Evolutionary conservation across 2,797 vertebrate genomes (phyloP).

Genomic region (Orientallactaga sibirica): DNA sequence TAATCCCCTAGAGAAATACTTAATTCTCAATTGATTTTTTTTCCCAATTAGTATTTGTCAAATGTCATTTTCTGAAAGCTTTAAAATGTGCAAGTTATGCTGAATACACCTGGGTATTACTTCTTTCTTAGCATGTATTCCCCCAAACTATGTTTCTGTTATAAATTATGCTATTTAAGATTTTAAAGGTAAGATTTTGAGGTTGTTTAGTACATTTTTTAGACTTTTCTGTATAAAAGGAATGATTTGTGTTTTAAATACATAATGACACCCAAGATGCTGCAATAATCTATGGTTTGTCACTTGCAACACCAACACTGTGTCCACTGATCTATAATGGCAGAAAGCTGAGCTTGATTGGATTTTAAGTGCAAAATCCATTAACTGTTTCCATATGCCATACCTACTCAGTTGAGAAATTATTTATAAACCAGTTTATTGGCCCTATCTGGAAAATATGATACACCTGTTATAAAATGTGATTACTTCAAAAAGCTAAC

Average conservation of each 20-base stretch:
- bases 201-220: background rate
- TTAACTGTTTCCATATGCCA: slow-evolving; percentile 65
- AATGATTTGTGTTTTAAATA: slow-evolving; percentile 62
- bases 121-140: slow-evolving; percentile 17
- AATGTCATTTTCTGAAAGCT: slow-evolving; percentile 45
- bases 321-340: slow-evolving; percentile 53
- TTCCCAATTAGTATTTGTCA: slow-evolving; percentile 33
- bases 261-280: slow-evolving; percentile 10
- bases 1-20: slow-evolving; percentile 1
- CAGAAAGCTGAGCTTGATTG: slow-evolving; percentile 66
- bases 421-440: slow-evolving; percentile 77
- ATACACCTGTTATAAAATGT: slow-evolving; percentile 74
- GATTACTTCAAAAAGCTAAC: slow-evolving; percentile 74
- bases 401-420: slow-evolving; percentile 71
- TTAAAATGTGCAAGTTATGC: background rate
- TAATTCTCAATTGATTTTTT: slow-evolving; percentile 17
- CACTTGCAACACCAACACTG: background rate
- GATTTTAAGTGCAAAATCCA: slow-evolving; percentile 70
- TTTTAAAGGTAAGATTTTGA: background rate
- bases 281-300: slow-evolving; percentile 43
- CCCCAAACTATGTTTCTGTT: background rate
- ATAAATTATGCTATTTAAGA: slow-evolving; percentile 4
- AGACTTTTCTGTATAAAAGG: background rate
- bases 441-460: slow-evolving; percentile 67
- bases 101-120: background rate